Conservation (phyloP, 2,888 invertebrate genomes). For the Sericinus montela region DNA sequence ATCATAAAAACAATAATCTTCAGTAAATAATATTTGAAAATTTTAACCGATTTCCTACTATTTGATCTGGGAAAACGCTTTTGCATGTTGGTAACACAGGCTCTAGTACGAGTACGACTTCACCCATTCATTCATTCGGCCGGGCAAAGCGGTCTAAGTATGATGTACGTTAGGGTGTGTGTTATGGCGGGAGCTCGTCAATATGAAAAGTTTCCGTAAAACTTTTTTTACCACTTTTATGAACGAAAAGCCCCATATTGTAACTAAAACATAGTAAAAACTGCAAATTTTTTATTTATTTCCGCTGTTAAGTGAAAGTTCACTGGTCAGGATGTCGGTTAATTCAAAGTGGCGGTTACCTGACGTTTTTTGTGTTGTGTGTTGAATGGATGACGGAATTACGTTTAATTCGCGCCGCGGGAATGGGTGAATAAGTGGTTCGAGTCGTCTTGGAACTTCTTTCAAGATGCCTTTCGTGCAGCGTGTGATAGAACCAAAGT, state of each 20-base stretch:
- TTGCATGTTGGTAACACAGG: slow-evolving; percentile 6
- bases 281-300: slow-evolving; percentile 31
- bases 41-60: too few species aligned
- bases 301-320: slow-evolving; percentile 56
- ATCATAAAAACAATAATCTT: too few species aligned
- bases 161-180: slow-evolving; percentile 30
- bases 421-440: slow-evolving; percentile 69
- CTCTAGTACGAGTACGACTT: neutral
- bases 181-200: slow-evolving; percentile 69
- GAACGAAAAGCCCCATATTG: slow-evolving; percentile 38
- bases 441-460: slow-evolving; percentile 45
- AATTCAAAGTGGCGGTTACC: slow-evolving; percentile 79
- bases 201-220: slow-evolving; percentile 60
- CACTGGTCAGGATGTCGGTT: slow-evolving; percentile 75
- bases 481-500: slow-evolving; percentile 89
- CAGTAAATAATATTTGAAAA: too few species aligned
- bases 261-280: slow-evolving; percentile 36
- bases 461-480: slow-evolving; percentile 92
- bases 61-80: too few species aligned
- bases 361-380: slow-evolving; percentile 78
- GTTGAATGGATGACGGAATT: slow-evolving; percentile 73
- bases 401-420: slow-evolving; percentile 65
- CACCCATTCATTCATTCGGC: slow-evolving; percentile 51
- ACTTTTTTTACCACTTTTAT: slow-evolving; percentile 52
- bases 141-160: slow-evolving; percentile 40